Base-by-base conservation (phyloP, 1,140 invertebrate species). In the Euura lappo region DNA sequence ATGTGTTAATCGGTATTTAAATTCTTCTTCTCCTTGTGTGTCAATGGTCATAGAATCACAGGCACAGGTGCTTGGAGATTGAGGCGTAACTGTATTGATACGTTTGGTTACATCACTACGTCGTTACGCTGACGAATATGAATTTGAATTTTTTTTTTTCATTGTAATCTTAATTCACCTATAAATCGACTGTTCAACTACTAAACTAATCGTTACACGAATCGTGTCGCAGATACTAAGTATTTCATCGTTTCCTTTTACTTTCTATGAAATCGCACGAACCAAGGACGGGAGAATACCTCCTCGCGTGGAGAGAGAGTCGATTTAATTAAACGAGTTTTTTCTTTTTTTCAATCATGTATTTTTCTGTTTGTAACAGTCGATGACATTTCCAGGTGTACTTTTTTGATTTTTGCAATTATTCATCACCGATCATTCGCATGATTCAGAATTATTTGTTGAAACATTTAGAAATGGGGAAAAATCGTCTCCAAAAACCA, bases 311-410 rank as follows among this genome's bases (percentile, higher is more conserved):
- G 8, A 60, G 51, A 60, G 51, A 60, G 51, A 60, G 51, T 60
- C 51, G 51, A 60, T 60, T 60, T 60, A 60, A 60, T 60, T 60
- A 60, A 60, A 60, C 51, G 51, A 7, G 47, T 60, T 60, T 60
- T 2, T 60, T 60, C 13, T 60, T n/a, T 60, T n/a, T 60, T n/a
- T 60, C 51, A 11, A 8, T 60, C 51, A 11, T n/a, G 4, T n/a
- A 11, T n/a, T 60, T n/a, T 60, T n/a, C 28, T 28, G 28, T 28
- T 28, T 28, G 28, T 28, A 60, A 60, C 51, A n/a, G 51, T 60
- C 51, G 51, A 60, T 5, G 51, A 60, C 51, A 60, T 60, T n/a
- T 5, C 4, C 51, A n/a, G n/a, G 51, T 60, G 10, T 60, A 11
- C 13, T 60, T 60, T 60, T 60, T 60, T 60, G 3, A 0, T 5